These are phyloP conservation scores for Ochropleura leucogaster DNA, from an alignment of 2,888 invertebrate species.

Conservation along the genomic window DNA sequence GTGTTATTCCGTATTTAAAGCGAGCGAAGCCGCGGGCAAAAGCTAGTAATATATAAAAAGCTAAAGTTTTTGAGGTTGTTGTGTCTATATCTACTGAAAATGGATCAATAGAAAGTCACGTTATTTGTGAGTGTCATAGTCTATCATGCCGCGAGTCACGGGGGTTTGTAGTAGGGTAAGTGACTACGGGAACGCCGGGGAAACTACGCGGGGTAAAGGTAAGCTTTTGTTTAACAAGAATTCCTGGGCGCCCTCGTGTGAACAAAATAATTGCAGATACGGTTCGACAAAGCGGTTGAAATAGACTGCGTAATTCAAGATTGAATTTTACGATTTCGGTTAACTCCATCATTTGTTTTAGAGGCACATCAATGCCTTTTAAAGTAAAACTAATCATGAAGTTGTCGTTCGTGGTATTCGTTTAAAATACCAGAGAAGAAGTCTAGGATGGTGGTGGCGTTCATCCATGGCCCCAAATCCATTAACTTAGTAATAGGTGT, in stretches of 20 bases:
- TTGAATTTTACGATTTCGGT: constrained; percentile 21
- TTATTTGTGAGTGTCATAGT: too few species aligned
- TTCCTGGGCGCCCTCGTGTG: background rate
- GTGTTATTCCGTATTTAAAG: too few species aligned
- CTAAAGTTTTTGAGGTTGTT: too few species aligned
- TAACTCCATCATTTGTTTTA: constrained; percentile 35
- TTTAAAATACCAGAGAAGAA: constrained; percentile 46
- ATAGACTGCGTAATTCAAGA: constrained; percentile 23
- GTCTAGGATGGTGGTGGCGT: constrained; percentile 20
- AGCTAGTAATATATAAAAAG: too few species aligned
- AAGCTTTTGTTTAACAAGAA: background rate
- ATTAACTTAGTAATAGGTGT: constrained; percentile 57
- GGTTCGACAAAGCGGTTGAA: constrained; percentile 12
- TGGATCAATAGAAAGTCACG: too few species aligned
- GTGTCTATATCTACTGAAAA: too few species aligned
- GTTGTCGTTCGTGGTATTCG: constrained; percentile 47
- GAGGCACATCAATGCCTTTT: constrained; percentile 40
- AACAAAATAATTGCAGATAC: constrained; percentile 10
- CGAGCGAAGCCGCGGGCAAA: too few species aligned
- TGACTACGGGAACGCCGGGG: background rate
- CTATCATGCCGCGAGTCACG: too few species aligned
- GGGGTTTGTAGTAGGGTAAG: too few species aligned
- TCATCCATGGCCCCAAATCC: constrained; percentile 42
- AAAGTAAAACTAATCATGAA: constrained; percentile 51
- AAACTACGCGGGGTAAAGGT: too few species aligned